Conservation (phyloP, 64 coral and sea anemone genomes). For the Exaiptasia diaphana region DNA sequence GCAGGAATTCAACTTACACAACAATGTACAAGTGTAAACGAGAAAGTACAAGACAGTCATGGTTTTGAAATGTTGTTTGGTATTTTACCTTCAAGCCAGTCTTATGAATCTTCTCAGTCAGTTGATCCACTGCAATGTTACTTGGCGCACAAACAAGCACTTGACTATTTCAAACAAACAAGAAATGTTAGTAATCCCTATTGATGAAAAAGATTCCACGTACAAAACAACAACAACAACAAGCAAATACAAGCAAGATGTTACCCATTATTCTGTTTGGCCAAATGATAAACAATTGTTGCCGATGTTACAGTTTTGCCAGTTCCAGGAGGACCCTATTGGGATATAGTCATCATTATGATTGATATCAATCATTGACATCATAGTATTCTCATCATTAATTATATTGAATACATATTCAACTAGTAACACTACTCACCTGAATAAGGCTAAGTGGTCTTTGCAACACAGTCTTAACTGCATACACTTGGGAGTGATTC, state of each 20-base stretch:
- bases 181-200: neutral
- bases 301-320: constrained; percentile 98
- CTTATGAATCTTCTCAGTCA: constrained; percentile 99
- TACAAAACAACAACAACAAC: neutral
- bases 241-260: neutral
- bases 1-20: neutral
- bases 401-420: neutral
- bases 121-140: constrained; percentile 97
- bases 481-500: constrained; percentile 99
- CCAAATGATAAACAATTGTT: constrained; percentile 86
- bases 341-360: no score
- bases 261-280: constrained; percentile 95
- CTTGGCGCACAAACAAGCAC: constrained; percentile 98
- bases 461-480: constrained; percentile 95
- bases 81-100: constrained; percentile 84
- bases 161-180: constrained; percentile 60
- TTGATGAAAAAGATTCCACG: neutral
- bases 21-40: no score
- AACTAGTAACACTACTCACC: constrained; percentile 5
- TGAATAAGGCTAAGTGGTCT: constrained; percentile 97
- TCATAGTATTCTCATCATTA: neutral
- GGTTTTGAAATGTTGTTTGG: no score
- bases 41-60: no score
- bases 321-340: constrained; percentile 96
- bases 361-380: no score